phyloP scores from a whole-genome alignment of 2,113 vertebrate species.

The Caranx melampygus region DNA sequence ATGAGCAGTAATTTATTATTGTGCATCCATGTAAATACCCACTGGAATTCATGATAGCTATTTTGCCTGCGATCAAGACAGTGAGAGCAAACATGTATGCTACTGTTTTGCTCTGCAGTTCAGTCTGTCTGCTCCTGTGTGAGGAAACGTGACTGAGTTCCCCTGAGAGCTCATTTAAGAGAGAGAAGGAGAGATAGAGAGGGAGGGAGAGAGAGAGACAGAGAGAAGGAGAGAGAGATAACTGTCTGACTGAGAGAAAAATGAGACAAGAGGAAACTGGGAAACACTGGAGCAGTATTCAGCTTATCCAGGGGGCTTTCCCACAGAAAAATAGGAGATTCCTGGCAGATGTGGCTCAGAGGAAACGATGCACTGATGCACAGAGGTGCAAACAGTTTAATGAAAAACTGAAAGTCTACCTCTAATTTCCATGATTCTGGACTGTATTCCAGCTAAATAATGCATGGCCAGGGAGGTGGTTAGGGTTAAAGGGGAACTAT shows the following conservation, averaged over 20 bases:
- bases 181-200: constrained; percentile 8
- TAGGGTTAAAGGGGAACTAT: not conserved
- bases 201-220: no score
- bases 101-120: constrained; percentile 33
- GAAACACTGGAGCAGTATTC: constrained; percentile 60
- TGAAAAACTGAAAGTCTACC: not conserved
- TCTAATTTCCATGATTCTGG: not conserved
- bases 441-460: not conserved
- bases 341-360: constrained; percentile 41
- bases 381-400: not conserved
- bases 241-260: constrained; percentile 41
- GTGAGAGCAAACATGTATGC: constrained; percentile 3
- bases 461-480: no score
- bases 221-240: constrained; percentile 3
- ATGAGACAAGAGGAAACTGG: constrained; percentile 35
- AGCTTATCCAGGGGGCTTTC: constrained; percentile 35
- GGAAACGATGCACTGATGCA: not conserved
- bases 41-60: constrained; percentile 39
- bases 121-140: constrained; percentile 45
- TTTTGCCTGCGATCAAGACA: constrained; percentile 17
- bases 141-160: constrained; percentile 61
- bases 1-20: constrained; percentile 7
- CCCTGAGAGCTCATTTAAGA: constrained; percentile 76
- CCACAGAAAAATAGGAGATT: constrained; percentile 58
- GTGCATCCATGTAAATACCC: constrained; percentile 41